Evolutionary conservation across 2,888 invertebrate species (phyloP).

Genomic region (Pseudococcus jackbeardsleyi): DNA sequence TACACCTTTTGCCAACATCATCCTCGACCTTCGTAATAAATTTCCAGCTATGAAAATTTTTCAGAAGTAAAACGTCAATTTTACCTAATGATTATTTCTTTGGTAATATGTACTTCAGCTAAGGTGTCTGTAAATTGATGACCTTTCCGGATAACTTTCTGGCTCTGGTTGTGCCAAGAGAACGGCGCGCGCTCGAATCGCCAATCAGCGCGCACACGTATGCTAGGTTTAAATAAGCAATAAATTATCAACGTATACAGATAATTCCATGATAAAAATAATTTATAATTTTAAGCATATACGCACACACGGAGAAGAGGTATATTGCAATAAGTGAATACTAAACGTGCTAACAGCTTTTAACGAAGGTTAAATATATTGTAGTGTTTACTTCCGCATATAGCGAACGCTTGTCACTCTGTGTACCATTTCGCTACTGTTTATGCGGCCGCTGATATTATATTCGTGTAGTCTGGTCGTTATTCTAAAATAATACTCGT

Average conservation of each 20-base stretch:
- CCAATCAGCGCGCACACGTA: neutral
- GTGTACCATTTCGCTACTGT: slow-evolving; percentile 41
- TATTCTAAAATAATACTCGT: slow-evolving; percentile 10
- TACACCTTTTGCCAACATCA: neutral
- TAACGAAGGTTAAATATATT: slow-evolving; percentile 36
- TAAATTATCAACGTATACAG: neutral
- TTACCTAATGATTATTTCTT: neutral
- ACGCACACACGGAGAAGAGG: neutral
- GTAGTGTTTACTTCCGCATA: slow-evolving; percentile 15
- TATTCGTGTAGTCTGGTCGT: neutral
- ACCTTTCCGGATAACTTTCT: neutral
- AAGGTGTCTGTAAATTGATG: neutral
- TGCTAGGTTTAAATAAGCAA: neutral
- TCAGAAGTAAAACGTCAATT: neutral
- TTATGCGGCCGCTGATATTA: neutral
- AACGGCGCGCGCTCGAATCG: neutral
- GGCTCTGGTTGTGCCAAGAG: neutral
- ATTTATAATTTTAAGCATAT: slow-evolving; percentile 19
- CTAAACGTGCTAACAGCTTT: slow-evolving; percentile 31
- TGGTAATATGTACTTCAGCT: neutral
- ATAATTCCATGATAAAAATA: slow-evolving; percentile 8
- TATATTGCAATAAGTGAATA: slow-evolving; percentile 7
- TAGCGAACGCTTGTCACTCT: neutral
- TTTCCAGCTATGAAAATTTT: neutral
- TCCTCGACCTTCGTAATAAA: neutral